Base-by-base conservation (phyloP, 2,888 invertebrate genomes). In the Coenonympha arcania region DNA sequence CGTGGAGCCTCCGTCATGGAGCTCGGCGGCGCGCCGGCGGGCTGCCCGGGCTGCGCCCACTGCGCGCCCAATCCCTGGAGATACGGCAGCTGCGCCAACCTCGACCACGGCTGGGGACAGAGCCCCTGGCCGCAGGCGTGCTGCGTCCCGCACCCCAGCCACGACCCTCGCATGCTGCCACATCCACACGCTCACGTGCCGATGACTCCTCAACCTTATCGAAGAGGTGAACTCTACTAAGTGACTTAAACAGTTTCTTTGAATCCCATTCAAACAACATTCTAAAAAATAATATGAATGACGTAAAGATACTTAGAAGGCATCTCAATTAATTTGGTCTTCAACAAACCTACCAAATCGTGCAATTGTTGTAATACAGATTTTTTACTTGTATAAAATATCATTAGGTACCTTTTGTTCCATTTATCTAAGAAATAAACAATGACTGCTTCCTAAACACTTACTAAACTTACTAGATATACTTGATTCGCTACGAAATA, bases 61-160 rank as follows among this genome's bases (percentile, higher is more conserved):
- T 69, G 67, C 45, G 64, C 68, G 9, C 64, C 71, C 4, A 56
- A 63, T 47, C 62, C 71, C 11, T 85, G 84, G 84, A 74, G 85
- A 1, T 85, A 85, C 59, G 85, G 86, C 55, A 84, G 85, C 66
- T 83, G 84, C 59, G 84, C 81, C 48, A 77, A 72, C 52, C 73
- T 86, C 28, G 85, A 85, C 53, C 80, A 79, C 58, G 62, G 73
- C 18, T 79, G 79, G 79, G 59, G 59, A 11, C 57, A 57, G 11
- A 56, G 54, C 36, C 56, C 56, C 15, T 60, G 56, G 68, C 60
- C 52, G 60, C 71, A 66, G 66, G 61, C 70, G 62, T 45, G 68
- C 64, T 52, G 62, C 68, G 18, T 74, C 68, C 65, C 77, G 65
- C 64, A 54, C 45, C 58, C 69, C 3, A 33, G 54, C n/a, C 53